A percentile compares a stretch with the other conserved stretches of the same genome.
These are phyloP conservation scores for Sesamia nonagrioides DNA, from an alignment of 1,140 invertebrate genomes.

Conservation along the genomic window DNA sequence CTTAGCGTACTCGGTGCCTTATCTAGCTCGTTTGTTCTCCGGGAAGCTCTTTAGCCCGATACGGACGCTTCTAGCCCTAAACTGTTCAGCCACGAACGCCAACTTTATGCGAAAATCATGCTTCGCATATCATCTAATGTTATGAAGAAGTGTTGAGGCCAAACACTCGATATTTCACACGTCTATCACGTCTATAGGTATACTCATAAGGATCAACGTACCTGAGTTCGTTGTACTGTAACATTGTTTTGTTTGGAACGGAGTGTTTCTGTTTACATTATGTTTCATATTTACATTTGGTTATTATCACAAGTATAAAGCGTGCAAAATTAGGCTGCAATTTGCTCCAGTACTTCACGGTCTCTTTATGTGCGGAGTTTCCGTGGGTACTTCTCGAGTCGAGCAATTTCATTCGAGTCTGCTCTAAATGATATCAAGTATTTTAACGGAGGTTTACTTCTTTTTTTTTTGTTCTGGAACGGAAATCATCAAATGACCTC, in stretches of 20 bases:
- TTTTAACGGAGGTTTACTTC: no score
- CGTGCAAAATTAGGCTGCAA: constrained; percentile 17
- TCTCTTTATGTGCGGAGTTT: constrained; percentile 13
- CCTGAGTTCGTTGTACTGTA: constrained; percentile 30
- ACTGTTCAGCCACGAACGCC: constrained; percentile 44
- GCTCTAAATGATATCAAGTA: not conserved
- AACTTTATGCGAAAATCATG: constrained; percentile 48
- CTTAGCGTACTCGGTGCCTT: constrained; percentile 60
- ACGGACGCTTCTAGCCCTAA: constrained; percentile 52
- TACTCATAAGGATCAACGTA: constrained; percentile 27
- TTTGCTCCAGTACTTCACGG: constrained; percentile 12
- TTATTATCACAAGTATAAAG: constrained; percentile 27
- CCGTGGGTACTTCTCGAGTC: not conserved
- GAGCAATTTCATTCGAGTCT: not conserved
- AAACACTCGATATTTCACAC: constrained; percentile 17
- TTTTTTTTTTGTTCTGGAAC: no score
- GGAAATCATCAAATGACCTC: no score
- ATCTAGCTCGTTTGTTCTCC: constrained; percentile 72
- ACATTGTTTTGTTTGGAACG: constrained; percentile 6
- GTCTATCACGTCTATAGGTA: no score
- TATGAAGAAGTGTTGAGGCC: not conserved
- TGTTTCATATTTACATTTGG: constrained; percentile 25
- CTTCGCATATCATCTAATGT: constrained; percentile 20
- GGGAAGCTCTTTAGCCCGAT: constrained; percentile 70
- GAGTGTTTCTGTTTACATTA: constrained; percentile 10